These are phyloP conservation scores for Chroicocephalus ridibundus DNA, from an alignment of 2,113 vertebrate species.

Conservation along the genomic window DNA sequence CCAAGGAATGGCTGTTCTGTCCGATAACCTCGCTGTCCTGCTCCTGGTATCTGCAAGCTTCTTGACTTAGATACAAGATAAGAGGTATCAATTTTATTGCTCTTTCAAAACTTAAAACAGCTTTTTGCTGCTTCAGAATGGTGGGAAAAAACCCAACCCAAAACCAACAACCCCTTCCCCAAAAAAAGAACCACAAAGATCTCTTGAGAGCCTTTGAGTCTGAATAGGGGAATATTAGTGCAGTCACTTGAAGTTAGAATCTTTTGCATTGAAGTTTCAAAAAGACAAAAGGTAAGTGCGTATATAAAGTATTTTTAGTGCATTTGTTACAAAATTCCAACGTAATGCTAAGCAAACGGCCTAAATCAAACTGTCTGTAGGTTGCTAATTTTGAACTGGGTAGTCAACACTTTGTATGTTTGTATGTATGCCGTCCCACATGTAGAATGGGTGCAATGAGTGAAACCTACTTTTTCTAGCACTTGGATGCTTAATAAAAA, in stretches of 20 bases:
- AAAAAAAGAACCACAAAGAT: background rate
- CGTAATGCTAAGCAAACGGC: background rate
- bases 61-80: background rate
- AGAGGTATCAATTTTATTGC: background rate
- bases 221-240: background rate
- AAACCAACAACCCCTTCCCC: background rate
- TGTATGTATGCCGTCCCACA: fast-evolving
- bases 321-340: background rate
- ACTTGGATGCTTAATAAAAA: background rate
- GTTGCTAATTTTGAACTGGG: background rate
- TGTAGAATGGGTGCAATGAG: background rate
- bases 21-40: fast-evolving
- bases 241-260: background rate
- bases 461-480: background rate
- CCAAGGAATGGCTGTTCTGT: background rate
- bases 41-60: background rate
- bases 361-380: background rate
- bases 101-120: background rate
- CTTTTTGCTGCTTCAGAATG: background rate
- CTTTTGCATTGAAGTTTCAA: background rate
- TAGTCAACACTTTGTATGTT: background rate
- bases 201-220: background rate
- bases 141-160: fast-evolving
- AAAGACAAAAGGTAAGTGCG: background rate
- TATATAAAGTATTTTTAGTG: background rate